Base-by-base conservation (phyloP, 2,888 invertebrate species). In the Ryuthela nishihirai region DNA sequence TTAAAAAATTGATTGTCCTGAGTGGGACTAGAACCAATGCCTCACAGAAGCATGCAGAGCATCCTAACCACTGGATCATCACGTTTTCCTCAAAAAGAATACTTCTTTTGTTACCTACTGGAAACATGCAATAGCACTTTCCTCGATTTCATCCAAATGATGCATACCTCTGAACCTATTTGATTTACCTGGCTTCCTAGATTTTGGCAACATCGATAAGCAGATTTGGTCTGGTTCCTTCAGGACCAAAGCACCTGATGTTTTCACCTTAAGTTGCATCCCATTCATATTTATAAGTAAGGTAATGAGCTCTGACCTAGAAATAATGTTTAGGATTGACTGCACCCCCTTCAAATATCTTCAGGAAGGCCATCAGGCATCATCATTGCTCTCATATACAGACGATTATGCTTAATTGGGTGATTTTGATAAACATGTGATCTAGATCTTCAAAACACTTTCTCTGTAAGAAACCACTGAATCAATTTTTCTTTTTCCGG, bases 141-240 rank as follows among this genome's bases (percentile, higher is more conserved):
- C 99, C 82, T 99, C 99, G 80, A 99, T 98, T 83, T 99, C 99
- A 75, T 99, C 99, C 67, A 99, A 83, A 79, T 99, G 99, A 78
- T 99, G 99, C 66, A 99, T 99, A 80, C 99, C 99, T 82, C n/a
- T n/a, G n/a, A n/a, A n/a, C n/a, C n/a, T n/a, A n/a, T n/a, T n/a
- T n/a, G n/a, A n/a, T n/a, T n/a, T n/a, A n/a, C n/a, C n/a, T n/a
- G n/a, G n/a, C n/a, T n/a, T n/a, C n/a, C n/a, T n/a, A n/a, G n/a
- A n/a, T n/a, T 82, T 99, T 99, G 69, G 98, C 92, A 78, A 94
- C 94, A 81, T 99, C 99, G 66, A 98, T 83, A 69, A 99, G 80
- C 68, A 99, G 82, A 79, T 99, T 99, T 71, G 99, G 95, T 48
- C 99, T 99, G 68, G 92, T 94, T 67, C 94, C 94, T 74, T 99